These are phyloP conservation scores for Himantopus leucocephalus DNA, from an alignment of 2,113 vertebrate species.

Conservation along the genomic window DNA sequence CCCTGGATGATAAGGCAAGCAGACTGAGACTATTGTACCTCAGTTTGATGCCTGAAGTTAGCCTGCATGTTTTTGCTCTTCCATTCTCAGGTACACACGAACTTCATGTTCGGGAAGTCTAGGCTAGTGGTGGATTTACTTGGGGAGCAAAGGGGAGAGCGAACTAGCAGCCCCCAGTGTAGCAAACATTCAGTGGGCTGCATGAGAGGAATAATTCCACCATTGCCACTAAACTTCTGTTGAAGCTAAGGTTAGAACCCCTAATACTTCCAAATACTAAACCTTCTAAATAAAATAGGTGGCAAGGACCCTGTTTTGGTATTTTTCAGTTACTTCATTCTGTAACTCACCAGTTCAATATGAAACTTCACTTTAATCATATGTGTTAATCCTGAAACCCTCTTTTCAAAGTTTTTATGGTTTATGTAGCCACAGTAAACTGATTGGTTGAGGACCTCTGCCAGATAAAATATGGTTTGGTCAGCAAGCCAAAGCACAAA, in stretches of 20 bases:
- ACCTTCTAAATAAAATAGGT: background rate
- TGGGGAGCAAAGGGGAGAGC: background rate
- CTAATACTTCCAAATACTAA: background rate
- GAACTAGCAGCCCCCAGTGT: background rate
- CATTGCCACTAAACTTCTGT: background rate
- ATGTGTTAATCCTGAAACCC: background rate
- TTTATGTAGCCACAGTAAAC: background rate
- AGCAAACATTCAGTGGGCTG: background rate
- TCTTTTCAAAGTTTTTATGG: background rate
- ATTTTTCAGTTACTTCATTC: background rate
- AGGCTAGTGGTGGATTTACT: background rate
- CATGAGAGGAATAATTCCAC: background rate
- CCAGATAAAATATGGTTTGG: background rate
- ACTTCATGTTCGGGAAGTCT: background rate
- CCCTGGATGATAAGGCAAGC: background rate
- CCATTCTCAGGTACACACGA: accelerated
- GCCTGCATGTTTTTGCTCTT: background rate
- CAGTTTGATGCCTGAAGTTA: background rate
- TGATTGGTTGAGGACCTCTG: background rate
- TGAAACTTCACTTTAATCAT: background rate
- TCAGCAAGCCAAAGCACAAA: background rate
- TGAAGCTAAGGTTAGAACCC: background rate
- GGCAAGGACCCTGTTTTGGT: background rate
- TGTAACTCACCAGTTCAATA: background rate
- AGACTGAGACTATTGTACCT: background rate